Base-by-base conservation (phyloP, 1,140 invertebrate genomes). In the Pseudomyrmex sp. region DNA sequence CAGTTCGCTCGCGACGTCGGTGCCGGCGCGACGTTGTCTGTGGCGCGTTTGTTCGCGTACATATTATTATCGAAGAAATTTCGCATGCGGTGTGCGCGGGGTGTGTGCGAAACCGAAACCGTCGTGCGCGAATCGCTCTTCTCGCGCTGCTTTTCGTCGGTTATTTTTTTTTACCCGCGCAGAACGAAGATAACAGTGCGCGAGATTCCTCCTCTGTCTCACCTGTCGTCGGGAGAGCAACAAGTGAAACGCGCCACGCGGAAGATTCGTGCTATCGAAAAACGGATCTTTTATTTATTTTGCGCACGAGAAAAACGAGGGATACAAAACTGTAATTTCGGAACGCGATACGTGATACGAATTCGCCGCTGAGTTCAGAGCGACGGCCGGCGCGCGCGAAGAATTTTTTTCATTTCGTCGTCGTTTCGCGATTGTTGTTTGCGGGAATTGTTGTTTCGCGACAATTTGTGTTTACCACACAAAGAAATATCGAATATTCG, bases 1-100 rank as follows among this genome's bases (percentile, higher is more conserved):
- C 75, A 93, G 93, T 93, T 92, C 59, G 92, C 91, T 93, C 87
- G 92, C 92, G 92, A 91, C 93, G 89, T 88, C 92, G 5, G 35
- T 35, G 35, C 35, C 35, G 35, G 35, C 35, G 35, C 5, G 35
- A 35, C 35, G 35, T 35, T 35, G 35, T 35, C 7, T 0, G 4
- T 35, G 35, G 35, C 35, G 35, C 1, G 35, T 35, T 35, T 35
- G 35, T 35, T 0, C 35, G 5, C 35, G 35, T 35, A 3, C 3
- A 26, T 4, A 26, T 26, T 26, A 4, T 26, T 26, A 5, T 35
- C 35, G 5, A 35, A 35, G 35, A 35, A 0, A 35, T 35, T 35
- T 35, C 0, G 35, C 35, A 35, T 35, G 35, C 5, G 5, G 35
- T 7, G 5, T 35, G 35, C 0, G 18, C 18, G 18, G 35, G 0